Percentiles rank a stretch among this genome's conserved stretches.
These are phyloP conservation scores for Dissostichus mawsoni DNA, from an alignment of 2,113 vertebrate species.

Conservation along the genomic window DNA sequence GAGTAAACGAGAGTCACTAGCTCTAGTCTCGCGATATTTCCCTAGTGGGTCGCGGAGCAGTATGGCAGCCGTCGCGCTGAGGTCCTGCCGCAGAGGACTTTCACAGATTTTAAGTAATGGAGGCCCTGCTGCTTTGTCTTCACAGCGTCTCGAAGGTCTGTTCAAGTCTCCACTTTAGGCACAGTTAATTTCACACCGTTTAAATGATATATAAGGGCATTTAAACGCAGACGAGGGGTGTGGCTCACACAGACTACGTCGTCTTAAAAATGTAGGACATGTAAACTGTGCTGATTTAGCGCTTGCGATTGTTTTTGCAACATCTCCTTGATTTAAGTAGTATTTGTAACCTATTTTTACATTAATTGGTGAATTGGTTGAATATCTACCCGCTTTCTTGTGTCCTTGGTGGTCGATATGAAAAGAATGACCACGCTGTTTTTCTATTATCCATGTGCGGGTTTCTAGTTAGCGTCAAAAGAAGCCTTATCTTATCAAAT, in stretches of 20 bases:
- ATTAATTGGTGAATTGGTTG: neutral
- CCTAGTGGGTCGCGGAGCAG: conserved; percentile 57
- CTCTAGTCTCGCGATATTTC: conserved; percentile 78
- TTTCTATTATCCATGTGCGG: neutral
- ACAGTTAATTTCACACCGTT: neutral
- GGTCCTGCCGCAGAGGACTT: conserved; percentile 79
- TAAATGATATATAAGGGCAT: neutral
- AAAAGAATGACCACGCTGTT: neutral
- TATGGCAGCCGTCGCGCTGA: conserved; percentile 82
- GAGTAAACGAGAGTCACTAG: conserved; percentile 8
- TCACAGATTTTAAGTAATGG: conserved; percentile 69
- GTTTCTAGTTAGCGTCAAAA: neutral
- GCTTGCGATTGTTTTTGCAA: conserved; percentile 21
- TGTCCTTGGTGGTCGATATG: neutral
- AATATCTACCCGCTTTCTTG: neutral
- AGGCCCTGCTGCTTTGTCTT: conserved; percentile 52
- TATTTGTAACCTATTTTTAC: neutral
- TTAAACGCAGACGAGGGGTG: conserved; percentile 68
- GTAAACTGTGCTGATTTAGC: conserved; percentile 31
- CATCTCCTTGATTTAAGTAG: neutral
- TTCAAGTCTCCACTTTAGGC: neutral
- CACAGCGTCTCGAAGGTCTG: conserved; percentile 73
- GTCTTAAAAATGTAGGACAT: conserved; percentile 44
- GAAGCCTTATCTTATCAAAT: neutral
- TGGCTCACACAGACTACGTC: conserved; percentile 62